Evolutionary conservation across 2,113 vertebrate genomes (phyloP), one percentile per base, ranked within the genome.

Genomic region (Symphodus melops): DNA sequence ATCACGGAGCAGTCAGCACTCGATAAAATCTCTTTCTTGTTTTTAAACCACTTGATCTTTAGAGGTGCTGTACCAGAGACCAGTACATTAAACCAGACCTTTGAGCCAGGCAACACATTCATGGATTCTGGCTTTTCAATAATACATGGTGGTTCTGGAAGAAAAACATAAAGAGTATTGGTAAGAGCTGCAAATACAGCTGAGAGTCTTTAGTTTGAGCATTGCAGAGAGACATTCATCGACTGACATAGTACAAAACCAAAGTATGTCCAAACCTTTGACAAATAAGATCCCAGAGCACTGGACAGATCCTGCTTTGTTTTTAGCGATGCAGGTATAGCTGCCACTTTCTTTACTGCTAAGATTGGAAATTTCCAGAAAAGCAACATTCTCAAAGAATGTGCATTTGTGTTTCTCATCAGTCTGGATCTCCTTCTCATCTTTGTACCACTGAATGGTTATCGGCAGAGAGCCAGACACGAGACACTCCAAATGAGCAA

Each of bases 381-480:
- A 97, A 17, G 97, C 97, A 11, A 96, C 96, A 64, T 97, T 98
- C 88, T 99, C 98, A 89, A 97, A 96, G 86, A 98, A 99, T 62
- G 97, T 97, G 85, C 95, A 96, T 91, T 99, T 98, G 87, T 97
- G 91, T 83, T 96, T 98, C 53, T 96, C 95, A 82, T 94, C 95
- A 42, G 94, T 85, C 80, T 93, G 85, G 86, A 99, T 94, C 91
- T 97, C 96, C 77, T 93, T 94, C 68, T 96, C 95, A 0, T 98
- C 96, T 91, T 96, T 98, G 87, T 95, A 98, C 98, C 98, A 99
- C 4, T 95, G 95, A 54, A 98, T 92, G 68, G 90, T 96, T 88
- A 99, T 96, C 3, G 98, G 98, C 88, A 98, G 95, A 0, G 98
- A 99, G 52, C 98, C 98, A 61, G 97, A 96, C 25, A 99, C 95